Base-by-base conservation (phyloP, 2,888 invertebrate genomes). In the Thecocarcelia acutangulata region DNA sequence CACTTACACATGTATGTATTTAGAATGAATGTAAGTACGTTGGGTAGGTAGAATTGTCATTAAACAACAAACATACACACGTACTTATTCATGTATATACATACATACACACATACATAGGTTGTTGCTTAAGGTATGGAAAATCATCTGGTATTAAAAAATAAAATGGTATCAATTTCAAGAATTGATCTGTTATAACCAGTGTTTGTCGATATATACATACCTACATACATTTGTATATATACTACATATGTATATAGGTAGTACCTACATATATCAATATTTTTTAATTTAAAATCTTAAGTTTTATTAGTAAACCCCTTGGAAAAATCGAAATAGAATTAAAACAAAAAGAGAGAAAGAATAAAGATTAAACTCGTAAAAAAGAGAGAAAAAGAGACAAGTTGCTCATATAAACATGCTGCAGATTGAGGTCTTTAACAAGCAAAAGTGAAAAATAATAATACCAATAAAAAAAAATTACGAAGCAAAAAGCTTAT, bases 401-500 rank as follows among this genome's bases (percentile, higher is more conserved):
- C 50, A 59, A 44, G 50, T 15, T 40, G 37, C 56, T 74, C 21
- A 63, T 61, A 44, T 40, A 54, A 52, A 58, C n/a, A 54, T 52
- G 33, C 19, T 52, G 42, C 33, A 54, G 15, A 52, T 70, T 70
- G 37, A 52, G 73, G 63, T 63, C 61, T 69, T 68, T 52, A 58
- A 44, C 61, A 69, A 54, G 13, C 50, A 63, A 69, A 33, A 33
- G 33, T 33, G 33, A 33, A 33, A 33, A 33, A 69, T 52, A 33
- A 54, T 44, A 61, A 59, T 15, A 59, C 17, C n/a, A n/a, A n/a
- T n/a, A n/a, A n/a, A n/a, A 52, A 64, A 42, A 50, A 15, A 56
- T 17, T 33, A 33, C 33, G n/a, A 28, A 58, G 15, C 12, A 68
- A 76, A 76, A 76, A 69, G 68, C 54, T 61, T 76, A 46, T n/a